Conservation (phyloP, 2,113 vertebrate species). For the Otolemur garnettii region DNA sequence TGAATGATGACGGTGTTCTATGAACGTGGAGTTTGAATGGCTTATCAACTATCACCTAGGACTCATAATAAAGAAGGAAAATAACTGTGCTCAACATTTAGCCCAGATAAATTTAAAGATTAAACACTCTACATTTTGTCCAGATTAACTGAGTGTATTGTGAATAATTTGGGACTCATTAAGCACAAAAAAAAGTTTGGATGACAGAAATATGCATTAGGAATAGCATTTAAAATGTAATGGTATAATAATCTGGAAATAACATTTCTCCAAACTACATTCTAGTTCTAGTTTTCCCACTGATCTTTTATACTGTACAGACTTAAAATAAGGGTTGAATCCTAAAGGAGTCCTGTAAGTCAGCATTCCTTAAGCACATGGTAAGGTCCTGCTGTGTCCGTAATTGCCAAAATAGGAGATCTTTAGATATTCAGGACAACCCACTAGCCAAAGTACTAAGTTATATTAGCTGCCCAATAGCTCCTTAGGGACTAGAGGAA, state of each 20-base stretch:
- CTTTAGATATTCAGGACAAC: not conserved
- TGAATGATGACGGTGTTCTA: not conserved
- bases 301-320: constrained; percentile 1
- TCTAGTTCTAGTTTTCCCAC: constrained; percentile 54
- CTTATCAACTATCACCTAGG: not conserved
- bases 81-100: not conserved
- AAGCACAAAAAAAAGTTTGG: not conserved
- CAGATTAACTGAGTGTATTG: not conserved
- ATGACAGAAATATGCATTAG: not conserved
- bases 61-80: constrained; percentile 6
- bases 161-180: not conserved
- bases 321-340: constrained; percentile 47
- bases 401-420: constrained; percentile 56
- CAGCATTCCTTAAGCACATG: not conserved
- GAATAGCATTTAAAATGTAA: constrained; percentile 20
- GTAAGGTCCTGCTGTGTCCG: constrained; percentile 45
- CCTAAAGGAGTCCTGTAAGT: not conserved
- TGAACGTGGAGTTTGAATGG: not conserved
- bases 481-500: not conserved
- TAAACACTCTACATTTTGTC: not conserved
- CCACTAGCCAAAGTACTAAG: not conserved
- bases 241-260: not conserved
- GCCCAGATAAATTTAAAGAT: not conserved
- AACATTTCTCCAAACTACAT: constrained; percentile 14
- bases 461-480: not conserved